phyloP scores from a whole-genome alignment of 2,797 vertebrate genomes.

The Neomorphus geoffroyi region DNA sequence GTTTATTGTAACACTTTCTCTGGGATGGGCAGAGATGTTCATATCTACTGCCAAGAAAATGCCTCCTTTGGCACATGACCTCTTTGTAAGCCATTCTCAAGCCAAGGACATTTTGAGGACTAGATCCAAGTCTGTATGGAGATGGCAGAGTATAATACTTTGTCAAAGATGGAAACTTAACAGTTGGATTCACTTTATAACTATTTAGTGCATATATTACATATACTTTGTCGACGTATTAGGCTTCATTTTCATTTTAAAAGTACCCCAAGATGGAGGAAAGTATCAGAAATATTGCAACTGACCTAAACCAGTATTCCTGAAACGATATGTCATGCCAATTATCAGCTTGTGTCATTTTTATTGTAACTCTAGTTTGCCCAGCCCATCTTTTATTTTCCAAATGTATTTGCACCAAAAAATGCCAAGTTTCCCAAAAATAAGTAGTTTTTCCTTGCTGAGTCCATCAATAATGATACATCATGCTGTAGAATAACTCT shows the following conservation, averaged over 20 bases:
- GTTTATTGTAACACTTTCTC: conserved; percentile 58
- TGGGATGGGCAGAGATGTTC: conserved; percentile 35
- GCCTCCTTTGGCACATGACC: conserved; percentile 71
- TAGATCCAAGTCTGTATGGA: conserved; percentile 58
- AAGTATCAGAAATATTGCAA: background rate
- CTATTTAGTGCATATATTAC: background rate
- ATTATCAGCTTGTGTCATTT: background rate
- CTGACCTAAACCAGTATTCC: background rate
- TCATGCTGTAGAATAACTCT: background rate
- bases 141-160: conserved; percentile 56
- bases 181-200: conserved; percentile 24
- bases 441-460: background rate
- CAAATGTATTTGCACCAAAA: background rate
- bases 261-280: background rate
- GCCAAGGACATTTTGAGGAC: conserved; percentile 77
- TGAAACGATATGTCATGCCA: background rate
- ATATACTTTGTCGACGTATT: conserved; percentile 1
- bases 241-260: conserved; percentile 10
- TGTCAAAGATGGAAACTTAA: conserved; percentile 67
- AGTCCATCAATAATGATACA: background rate
- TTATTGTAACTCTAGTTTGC: background rate
- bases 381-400: background rate
- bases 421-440: background rate
- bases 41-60: conserved; percentile 67
- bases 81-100: conserved; percentile 69